A percentile compares a stretch with the other conserved stretches of the same genome.
Evolutionary conservation across 2,113 vertebrate genomes (phyloP).

Genomic region (Triplophysa tibetana): DNA sequence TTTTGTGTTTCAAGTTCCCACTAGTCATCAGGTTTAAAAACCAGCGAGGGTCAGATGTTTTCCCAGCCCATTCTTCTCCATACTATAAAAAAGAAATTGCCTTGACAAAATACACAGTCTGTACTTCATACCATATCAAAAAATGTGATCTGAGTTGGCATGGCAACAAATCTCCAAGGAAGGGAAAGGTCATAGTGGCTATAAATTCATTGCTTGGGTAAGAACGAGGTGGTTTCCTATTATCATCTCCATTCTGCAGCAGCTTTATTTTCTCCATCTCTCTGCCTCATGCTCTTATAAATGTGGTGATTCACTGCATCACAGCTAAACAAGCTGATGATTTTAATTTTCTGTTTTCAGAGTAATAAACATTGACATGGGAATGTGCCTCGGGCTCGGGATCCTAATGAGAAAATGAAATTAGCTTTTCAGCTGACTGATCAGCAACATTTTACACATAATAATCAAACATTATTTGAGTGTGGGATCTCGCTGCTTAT

Average conservation of each 20-base stretch:
- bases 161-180: constrained; percentile 69
- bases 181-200: constrained; percentile 71
- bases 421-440: constrained; percentile 99
- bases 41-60: constrained; percentile 23
- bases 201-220: constrained; percentile 70
- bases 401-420: constrained; percentile 99
- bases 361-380: constrained; percentile 97
- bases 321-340: constrained; percentile 84
- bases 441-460: constrained; percentile 98
- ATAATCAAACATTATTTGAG: constrained; percentile 98
- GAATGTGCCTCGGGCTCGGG: constrained; percentile 87
- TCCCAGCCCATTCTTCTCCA: constrained; percentile 38
- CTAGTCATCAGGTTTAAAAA: constrained; percentile 51
- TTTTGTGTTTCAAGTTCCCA: constrained; percentile 40
- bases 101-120: constrained; percentile 47
- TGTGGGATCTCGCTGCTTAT: constrained; percentile 60
- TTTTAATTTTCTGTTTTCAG: constrained; percentile 96
- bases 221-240: constrained; percentile 69
- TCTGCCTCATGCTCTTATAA: constrained; percentile 58
- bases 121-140: constrained; percentile 57
- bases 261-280: constrained; percentile 49
- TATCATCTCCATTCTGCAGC: constrained; percentile 70
- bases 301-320: constrained; percentile 71
- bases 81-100: constrained; percentile 49
- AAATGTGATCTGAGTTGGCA: constrained; percentile 65